Percentiles rank a stretch among this genome's conserved stretches.
Evolutionary conservation across 2,888 invertebrate species (phyloP).

Genomic region (Frankliniella intonsa): DNA sequence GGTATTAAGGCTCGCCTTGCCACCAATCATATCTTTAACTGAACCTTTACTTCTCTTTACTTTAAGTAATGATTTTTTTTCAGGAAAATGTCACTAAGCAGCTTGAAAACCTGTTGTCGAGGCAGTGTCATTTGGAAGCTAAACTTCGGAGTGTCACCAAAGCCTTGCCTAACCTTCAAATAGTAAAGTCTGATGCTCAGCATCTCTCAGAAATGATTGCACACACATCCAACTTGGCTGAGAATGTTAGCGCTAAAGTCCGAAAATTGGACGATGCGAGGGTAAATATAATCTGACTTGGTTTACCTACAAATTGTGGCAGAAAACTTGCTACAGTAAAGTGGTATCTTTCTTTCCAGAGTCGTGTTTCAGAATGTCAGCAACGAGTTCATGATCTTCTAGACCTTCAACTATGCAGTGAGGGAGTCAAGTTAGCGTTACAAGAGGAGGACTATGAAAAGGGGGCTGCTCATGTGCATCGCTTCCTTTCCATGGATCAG

Average conservation of each 20-base stretch:
- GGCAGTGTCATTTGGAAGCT: slow-evolving; percentile 71
- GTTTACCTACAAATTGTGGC: slow-evolving; percentile 28
- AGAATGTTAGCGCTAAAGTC: slow-evolving; percentile 94
- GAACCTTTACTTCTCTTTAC: not conserved
- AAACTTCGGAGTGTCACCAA: slow-evolving; percentile 76
- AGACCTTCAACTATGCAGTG: slow-evolving; percentile 90
- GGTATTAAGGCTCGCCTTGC: not conserved
- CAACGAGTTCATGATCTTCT: slow-evolving; percentile 90
- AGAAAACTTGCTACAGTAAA: slow-evolving; percentile 28
- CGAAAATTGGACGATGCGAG: slow-evolving; percentile 87
- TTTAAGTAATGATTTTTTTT: not conserved
- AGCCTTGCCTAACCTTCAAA: slow-evolving; percentile 72
- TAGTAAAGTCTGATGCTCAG: slow-evolving; percentile 71
- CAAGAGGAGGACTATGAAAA: slow-evolving; percentile 94
- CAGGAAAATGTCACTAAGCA: slow-evolving; percentile 67
- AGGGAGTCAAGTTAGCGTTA: slow-evolving; percentile 94
- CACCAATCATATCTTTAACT: not conserved
- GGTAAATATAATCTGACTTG: slow-evolving; percentile 51
- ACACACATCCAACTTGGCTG: slow-evolving; percentile 81
- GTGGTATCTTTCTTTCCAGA: slow-evolving; percentile 49
- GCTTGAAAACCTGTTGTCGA: slow-evolving; percentile 64
- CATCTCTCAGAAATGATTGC: slow-evolving; percentile 79
- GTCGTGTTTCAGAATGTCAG: slow-evolving; percentile 89
- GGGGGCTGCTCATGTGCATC: slow-evolving; percentile 91
- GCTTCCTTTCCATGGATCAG: slow-evolving; percentile 91